These are phyloP conservation scores for Drosophila quadrilineata DNA, from an alignment of 1,140 invertebrate species.

Conservation along the genomic window DNA sequence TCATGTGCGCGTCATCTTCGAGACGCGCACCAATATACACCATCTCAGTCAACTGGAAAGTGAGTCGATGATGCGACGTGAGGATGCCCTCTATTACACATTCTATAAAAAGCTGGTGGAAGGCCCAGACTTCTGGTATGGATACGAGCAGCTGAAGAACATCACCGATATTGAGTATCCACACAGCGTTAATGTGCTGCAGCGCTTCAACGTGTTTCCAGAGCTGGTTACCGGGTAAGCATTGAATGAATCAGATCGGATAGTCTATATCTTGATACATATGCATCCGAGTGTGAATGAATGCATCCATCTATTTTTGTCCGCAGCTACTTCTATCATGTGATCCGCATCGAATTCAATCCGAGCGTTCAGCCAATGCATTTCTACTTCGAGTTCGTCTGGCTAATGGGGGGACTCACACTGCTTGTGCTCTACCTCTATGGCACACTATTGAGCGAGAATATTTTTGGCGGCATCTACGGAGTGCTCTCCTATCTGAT, in stretches of 20 bases:
- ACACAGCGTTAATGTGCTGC: constrained; percentile 70
- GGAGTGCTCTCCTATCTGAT: constrained; percentile 78
- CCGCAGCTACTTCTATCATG: constrained; percentile 68
- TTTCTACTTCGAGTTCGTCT: constrained; percentile 78
- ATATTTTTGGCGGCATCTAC: constrained; percentile 75
- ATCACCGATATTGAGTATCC: constrained; percentile 78
- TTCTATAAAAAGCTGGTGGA: constrained; percentile 79
- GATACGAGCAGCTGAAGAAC: constrained; percentile 67
- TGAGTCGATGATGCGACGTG: constrained; percentile 63
- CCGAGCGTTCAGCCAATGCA: constrained; percentile 70
- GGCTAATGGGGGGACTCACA: constrained; percentile 76
- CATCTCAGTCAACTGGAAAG: constrained; percentile 69
- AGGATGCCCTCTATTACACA: constrained; percentile 77
- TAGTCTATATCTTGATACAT: neutral
- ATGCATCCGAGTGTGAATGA: neutral
- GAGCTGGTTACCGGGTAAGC: constrained; percentile 73
- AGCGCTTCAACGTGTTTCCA: constrained; percentile 73
- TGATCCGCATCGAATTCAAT: constrained; percentile 59
- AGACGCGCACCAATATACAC: constrained; percentile 69
- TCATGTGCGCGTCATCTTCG: constrained; percentile 74
- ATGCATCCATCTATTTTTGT: neutral
- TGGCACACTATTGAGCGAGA: constrained; percentile 70
- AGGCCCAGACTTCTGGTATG: constrained; percentile 63
- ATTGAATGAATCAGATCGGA: neutral
- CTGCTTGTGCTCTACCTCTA: constrained; percentile 75